Conservation (phyloP, 2,888 invertebrate species). For the Argyra leucocephala region DNA sequence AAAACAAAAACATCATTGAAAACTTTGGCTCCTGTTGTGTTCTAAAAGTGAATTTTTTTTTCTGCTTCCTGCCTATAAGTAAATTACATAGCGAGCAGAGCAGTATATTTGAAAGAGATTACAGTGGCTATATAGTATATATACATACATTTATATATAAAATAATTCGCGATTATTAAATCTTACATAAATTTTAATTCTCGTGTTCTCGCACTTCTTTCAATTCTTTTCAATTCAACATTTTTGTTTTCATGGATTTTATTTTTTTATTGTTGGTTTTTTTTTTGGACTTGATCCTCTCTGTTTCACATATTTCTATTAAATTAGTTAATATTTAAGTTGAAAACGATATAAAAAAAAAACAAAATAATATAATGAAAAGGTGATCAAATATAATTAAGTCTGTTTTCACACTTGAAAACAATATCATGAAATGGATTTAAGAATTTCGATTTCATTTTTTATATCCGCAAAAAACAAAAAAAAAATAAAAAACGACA, state of each 20-base stretch:
- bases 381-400: slow-evolving; percentile 6
- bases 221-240: neutral
- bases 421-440: slow-evolving; percentile 8
- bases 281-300: too few relatives aligned
- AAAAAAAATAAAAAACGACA: neutral
- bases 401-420: slow-evolving; percentile 9
- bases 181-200: slow-evolving; percentile 1
- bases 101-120: neutral
- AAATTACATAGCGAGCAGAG: too few relatives aligned
- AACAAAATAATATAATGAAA: neutral
- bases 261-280: too few relatives aligned
- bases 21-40: neutral
- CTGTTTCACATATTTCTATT: too few relatives aligned
- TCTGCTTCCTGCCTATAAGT: neutral
- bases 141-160: too few relatives aligned
- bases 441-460: neutral
- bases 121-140: too few relatives aligned
- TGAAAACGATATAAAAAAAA: neutral
- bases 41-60: neutral
- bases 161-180: neutral
- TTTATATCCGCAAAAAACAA: neutral
- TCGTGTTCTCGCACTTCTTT: neutral
- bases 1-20: neutral
- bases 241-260: too few relatives aligned
- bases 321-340: too few relatives aligned